These are phyloP conservation scores for Zaprionus ornatus DNA, from an alignment of 1,140 invertebrate species.

Conservation along the genomic window DNA sequence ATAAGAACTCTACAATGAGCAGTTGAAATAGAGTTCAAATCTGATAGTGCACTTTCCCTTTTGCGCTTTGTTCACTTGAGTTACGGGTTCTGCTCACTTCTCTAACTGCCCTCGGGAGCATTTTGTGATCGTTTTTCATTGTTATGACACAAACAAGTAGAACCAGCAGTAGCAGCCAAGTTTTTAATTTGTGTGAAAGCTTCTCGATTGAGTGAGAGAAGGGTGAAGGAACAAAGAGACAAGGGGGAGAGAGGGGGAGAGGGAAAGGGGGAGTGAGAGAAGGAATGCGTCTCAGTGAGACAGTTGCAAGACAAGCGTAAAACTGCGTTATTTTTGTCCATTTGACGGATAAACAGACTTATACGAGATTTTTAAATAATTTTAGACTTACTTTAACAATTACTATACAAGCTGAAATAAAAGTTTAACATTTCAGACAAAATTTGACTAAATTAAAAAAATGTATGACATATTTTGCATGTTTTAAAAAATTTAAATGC, in stretches of 20 bases:
- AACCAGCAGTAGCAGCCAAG: neutral
- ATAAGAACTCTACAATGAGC: neutral
- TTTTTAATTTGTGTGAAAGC: slow-evolving; percentile 4
- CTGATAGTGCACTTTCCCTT: neutral
- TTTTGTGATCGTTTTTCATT: slow-evolving; percentile 18
- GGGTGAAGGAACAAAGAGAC: neutral
- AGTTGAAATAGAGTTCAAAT: neutral
- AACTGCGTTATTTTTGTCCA: neutral
- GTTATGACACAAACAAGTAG: neutral
- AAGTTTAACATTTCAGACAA: no score
- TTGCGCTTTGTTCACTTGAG: slow-evolving; percentile 1
- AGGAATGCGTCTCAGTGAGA: no score
- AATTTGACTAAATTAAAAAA: no score
- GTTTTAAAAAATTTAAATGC: no score
- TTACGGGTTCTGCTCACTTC: neutral
- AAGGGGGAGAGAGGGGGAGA: neutral
- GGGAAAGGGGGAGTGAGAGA: neutral
- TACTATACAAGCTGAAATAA: no score
- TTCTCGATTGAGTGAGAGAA: neutral
- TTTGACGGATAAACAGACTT: neutral
- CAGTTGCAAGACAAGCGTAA: neutral
- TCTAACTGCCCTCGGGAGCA: slow-evolving; percentile 19
- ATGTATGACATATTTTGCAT: no score
- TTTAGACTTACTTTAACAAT: neutral
- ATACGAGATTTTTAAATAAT: neutral